Percentiles rank a stretch among this genome's conserved stretches.
Conservation (phyloP, 1,140 invertebrate genomes). For the Drosophila punjabiensis region DNA sequence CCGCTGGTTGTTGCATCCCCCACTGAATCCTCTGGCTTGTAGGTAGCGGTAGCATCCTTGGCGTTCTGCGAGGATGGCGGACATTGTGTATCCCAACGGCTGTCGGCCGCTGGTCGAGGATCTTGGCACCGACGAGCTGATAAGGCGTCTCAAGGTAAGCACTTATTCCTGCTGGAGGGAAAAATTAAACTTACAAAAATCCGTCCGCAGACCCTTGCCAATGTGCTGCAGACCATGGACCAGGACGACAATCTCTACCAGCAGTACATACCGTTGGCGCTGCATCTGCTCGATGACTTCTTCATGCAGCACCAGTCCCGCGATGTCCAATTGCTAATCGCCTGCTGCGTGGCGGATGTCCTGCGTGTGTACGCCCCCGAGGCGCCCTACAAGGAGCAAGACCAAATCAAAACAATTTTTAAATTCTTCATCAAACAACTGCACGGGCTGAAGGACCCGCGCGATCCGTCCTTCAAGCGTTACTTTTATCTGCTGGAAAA, state of each 20-base stretch:
- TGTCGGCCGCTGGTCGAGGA: constrained; percentile 96
- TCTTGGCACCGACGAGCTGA: constrained; percentile 97
- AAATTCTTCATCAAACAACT: constrained; percentile 98
- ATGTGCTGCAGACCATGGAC: constrained; percentile 97
- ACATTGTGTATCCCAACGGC: constrained; percentile 94
- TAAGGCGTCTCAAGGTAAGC: constrained; percentile 94
- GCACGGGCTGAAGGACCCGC: constrained; percentile 96
- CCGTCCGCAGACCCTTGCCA: constrained; percentile 91
- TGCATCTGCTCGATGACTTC: constrained; percentile 96
- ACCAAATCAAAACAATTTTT: constrained; percentile 97
- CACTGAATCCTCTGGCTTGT: constrained; percentile 24
- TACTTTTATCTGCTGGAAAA: constrained; percentile 99
- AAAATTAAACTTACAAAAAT: not conserved
- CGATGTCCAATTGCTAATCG: constrained; percentile 97
- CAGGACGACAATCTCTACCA: constrained; percentile 98
- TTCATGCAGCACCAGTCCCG: constrained; percentile 96
- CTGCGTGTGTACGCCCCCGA: constrained; percentile 99
- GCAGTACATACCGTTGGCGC: constrained; percentile 96
- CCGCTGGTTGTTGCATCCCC: constrained; percentile 22
- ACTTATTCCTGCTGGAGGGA: not conserved
- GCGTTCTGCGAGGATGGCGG: constrained; percentile 66
- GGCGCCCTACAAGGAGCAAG: constrained; percentile 97
- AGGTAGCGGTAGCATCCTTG: constrained; percentile 24
- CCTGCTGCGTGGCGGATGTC: constrained; percentile 98
- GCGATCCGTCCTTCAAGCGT: constrained; percentile 98